These are phyloP conservation scores for Eulithis prunata DNA, from an alignment of 2,888 invertebrate species.

Conservation along the genomic window DNA sequence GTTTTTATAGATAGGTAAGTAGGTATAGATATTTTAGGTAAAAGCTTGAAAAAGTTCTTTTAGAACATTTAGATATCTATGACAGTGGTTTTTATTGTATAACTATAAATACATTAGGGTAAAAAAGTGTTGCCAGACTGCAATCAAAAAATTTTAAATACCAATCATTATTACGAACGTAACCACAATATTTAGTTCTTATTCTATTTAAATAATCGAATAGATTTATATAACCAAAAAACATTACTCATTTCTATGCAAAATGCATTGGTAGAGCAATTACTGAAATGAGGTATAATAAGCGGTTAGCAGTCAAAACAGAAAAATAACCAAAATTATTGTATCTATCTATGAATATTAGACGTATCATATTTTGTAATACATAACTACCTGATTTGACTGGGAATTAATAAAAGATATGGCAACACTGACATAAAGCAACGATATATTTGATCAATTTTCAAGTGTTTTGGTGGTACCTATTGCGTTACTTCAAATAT, in stretches of 20 bases:
- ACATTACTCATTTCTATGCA: conserved; percentile 41
- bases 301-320: conserved; percentile 40
- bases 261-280: conserved; percentile 45
- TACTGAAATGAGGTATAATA: conserved; percentile 55
- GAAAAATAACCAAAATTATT: background rate
- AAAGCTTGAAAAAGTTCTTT: background rate
- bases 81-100: no score
- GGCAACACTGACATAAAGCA: background rate
- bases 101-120: no score
- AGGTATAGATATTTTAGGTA: conserved; percentile 14
- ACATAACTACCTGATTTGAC: no score
- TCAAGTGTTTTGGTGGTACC: no score
- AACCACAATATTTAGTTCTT: conserved; percentile 3
- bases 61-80: background rate
- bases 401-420: no score
- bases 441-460: no score
- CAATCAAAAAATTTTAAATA: background rate
- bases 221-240: conserved; percentile 33
- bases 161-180: conserved; percentile 1
- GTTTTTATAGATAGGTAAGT: conserved; percentile 13
- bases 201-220: conserved; percentile 31
- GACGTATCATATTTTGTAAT: background rate
- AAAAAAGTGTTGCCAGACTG: background rate
- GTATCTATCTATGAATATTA: background rate
- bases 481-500: no score